Conservation (phyloP, 2,113 vertebrate species). For the Lepisosteus oculatus region DNA sequence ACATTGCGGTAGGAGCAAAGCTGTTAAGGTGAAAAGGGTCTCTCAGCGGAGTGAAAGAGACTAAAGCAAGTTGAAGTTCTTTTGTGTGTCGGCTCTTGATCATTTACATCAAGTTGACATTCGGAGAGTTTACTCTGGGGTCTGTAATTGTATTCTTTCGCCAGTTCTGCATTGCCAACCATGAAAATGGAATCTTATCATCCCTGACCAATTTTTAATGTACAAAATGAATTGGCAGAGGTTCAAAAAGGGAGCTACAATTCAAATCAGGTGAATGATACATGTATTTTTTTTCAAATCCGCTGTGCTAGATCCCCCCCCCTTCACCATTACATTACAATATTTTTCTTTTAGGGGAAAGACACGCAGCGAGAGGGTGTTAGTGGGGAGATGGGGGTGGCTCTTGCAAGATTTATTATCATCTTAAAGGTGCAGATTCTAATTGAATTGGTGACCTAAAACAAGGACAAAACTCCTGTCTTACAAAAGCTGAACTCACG, state of each 20-base stretch:
- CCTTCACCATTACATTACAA: conserved; percentile 57
- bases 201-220: conserved; percentile 99
- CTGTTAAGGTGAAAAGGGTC: conserved; percentile 21
- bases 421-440: conserved; percentile 33
- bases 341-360: conserved; percentile 44
- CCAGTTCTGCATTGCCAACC: conserved; percentile 99
- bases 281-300: conserved; percentile 69
- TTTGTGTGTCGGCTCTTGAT: conserved; percentile 86
- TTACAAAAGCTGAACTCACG: conserved; percentile 19
- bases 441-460: conserved; percentile 55
- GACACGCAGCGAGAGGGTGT: conserved; percentile 14
- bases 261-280: conserved; percentile 99
- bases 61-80: conserved; percentile 63
- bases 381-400: conserved; percentile 29
- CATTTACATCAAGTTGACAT: conserved; percentile 99
- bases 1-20: conserved; percentile 18
- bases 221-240: conserved; percentile 99
- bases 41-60: conserved; percentile 18
- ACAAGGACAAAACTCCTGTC: conserved; percentile 27
- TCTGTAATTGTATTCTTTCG: conserved; percentile 99
- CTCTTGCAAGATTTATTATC: conserved; percentile 29
- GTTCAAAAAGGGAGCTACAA: conserved; percentile 96
- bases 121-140: conserved; percentile 98
- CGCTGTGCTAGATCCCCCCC: conserved; percentile 73
- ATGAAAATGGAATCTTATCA: conserved; percentile 99